Conservation (phyloP, 2,113 vertebrate genomes). For the Eonycteris spelaea region DNA sequence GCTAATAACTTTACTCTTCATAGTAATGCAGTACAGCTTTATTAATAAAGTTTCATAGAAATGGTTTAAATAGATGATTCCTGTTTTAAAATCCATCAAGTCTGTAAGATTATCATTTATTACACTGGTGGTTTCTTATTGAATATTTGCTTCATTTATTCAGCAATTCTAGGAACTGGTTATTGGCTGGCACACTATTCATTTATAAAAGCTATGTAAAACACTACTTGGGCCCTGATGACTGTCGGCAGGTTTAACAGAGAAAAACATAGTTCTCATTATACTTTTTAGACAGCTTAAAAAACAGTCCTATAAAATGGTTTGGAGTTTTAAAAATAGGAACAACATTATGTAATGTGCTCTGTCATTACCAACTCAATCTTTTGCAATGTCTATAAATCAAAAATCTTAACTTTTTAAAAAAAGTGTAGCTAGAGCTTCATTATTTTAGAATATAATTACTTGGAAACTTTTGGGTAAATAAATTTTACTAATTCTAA, state of each 20-base stretch:
- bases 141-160: conserved; percentile 37
- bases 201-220: conserved; percentile 44
- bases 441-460: conserved; percentile 12
- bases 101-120: background rate
- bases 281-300: conserved; percentile 6
- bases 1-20: background rate
- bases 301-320: background rate
- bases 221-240: background rate
- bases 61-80: background rate
- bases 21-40: background rate
- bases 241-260: background rate
- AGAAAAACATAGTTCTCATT: background rate
- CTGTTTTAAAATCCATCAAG: background rate
- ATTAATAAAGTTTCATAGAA: conserved; percentile 43
- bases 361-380: background rate
- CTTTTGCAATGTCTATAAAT: conserved; percentile 38
- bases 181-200: background rate
- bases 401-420: background rate
- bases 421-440: background rate
- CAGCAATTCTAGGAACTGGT: conserved; percentile 10
- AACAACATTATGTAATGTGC: background rate
- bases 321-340: conserved; percentile 19
- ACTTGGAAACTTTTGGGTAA: conserved; percentile 23
- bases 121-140: background rate
- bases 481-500: conserved; percentile 5